A percentile compares a stretch with the other conserved stretches of the same genome.
phyloP scores from a whole-genome alignment of 2,888 invertebrate genomes.

The Alentia gelatinosa region DNA sequence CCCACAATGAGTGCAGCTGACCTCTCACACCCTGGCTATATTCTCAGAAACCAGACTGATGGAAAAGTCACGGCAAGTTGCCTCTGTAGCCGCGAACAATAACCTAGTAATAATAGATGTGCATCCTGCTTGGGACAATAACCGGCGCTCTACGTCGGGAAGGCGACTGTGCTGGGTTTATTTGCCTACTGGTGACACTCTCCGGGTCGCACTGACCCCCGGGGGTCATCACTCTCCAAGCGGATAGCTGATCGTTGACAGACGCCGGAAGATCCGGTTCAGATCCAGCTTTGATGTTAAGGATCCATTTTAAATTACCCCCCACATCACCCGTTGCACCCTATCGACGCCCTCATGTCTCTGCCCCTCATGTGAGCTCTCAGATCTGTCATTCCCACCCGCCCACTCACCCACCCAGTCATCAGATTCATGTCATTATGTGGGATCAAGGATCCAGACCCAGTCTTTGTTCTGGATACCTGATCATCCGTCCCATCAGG shows the following conservation, averaged over 20 bases:
- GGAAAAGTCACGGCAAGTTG: too few relatives aligned
- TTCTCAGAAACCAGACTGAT: too few relatives aligned
- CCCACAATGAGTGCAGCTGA: too few relatives aligned
- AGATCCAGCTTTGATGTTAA: not conserved
- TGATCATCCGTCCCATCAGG: not conserved
- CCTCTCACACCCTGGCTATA: too few relatives aligned
- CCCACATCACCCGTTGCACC: not conserved
- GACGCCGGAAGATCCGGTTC: not conserved
- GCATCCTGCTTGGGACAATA: not conserved
- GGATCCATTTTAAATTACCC: not conserved
- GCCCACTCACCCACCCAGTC: not conserved
- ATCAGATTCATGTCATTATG: not conserved
- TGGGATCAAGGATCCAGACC: not conserved
- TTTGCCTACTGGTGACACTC: not conserved
- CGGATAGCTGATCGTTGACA: not conserved
- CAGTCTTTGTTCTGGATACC: not conserved
- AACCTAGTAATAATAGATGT: not conserved
- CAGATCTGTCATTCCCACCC: not conserved
- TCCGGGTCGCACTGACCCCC: not conserved
- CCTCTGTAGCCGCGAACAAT: not conserved
- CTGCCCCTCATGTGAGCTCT: not conserved
- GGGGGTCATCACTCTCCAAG: not conserved
- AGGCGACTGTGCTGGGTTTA: not conserved
- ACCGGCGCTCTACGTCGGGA: too few relatives aligned
- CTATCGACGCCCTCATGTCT: not conserved